These are phyloP conservation scores for Nothura maculosa DNA, from an alignment of 2,797 vertebrate genomes.

Conservation along the genomic window DNA sequence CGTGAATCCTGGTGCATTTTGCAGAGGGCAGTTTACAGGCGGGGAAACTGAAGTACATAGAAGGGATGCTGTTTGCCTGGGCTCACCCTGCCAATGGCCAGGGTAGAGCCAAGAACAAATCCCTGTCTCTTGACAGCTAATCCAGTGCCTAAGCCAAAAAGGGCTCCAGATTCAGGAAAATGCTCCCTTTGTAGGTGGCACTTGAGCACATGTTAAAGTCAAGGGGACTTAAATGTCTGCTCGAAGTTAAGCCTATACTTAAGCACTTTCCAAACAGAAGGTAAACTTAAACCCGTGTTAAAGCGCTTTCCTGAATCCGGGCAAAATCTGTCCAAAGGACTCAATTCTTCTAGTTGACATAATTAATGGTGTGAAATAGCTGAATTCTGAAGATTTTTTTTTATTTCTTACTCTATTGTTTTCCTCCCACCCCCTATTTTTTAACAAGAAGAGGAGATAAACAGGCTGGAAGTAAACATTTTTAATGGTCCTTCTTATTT, in stretches of 20 bases:
- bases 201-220: constrained; percentile 74
- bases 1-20: rapidly evolving
- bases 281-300: constrained; percentile 72
- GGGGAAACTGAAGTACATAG: neutral
- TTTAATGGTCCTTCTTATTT: neutral
- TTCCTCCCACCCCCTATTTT: neutral
- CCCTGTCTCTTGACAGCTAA: constrained; percentile 63
- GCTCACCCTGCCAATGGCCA: constrained; percentile 37
- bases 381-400: neutral
- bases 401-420: neutral
- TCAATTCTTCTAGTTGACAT: constrained; percentile 58
- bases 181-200: constrained; percentile 67
- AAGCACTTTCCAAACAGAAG: constrained; percentile 74
- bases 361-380: constrained; percentile 55
- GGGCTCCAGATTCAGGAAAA: constrained; percentile 66
- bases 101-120: constrained; percentile 49
- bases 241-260: constrained; percentile 71
- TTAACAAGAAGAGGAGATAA: neutral
- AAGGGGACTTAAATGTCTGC: constrained; percentile 74
- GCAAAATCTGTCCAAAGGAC: constrained; percentile 63
- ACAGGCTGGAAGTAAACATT: neutral
- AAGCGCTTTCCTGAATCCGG: constrained; percentile 73
- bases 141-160: constrained; percentile 71
- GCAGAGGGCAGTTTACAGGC: neutral
- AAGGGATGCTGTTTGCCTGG: constrained; percentile 24